Conservation (phyloP, 2,797 vertebrate genomes). For the Oceanodroma leucorhoa region DNA sequence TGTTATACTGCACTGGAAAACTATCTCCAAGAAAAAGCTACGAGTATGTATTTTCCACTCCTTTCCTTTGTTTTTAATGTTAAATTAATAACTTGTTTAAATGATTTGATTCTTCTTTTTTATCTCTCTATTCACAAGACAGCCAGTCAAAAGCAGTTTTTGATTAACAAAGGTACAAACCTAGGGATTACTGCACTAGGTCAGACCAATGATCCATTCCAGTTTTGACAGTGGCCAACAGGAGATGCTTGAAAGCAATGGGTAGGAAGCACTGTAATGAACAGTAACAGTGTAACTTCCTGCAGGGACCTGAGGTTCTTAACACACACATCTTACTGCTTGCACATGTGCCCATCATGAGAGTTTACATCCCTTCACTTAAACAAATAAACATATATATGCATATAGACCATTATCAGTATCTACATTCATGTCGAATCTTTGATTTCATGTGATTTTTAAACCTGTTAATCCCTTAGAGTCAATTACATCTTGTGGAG, state of each 20-base stretch:
- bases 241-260: background rate
- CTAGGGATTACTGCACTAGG: background rate
- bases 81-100: constrained; percentile 63
- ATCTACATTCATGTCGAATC: background rate
- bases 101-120: constrained; percentile 43
- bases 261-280: background rate
- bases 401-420: background rate
- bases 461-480: background rate
- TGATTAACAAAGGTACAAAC: constrained; percentile 9
- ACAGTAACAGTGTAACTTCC: background rate
- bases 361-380: background rate
- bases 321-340: background rate
- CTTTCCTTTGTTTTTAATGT: constrained; percentile 37
- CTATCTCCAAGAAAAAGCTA: constrained; percentile 74
- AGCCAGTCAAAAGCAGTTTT: constrained; percentile 33
- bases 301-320: background rate
- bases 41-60: constrained; percentile 54
- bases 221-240: background rate
- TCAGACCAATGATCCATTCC: background rate
- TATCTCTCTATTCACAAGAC: background rate
- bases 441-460: background rate
- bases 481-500: background rate
- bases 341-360: background rate
- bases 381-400: background rate
- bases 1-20: constrained; percentile 69